Conservation (phyloP, 2,113 vertebrate genomes). For the Mobula birostris region DNA sequence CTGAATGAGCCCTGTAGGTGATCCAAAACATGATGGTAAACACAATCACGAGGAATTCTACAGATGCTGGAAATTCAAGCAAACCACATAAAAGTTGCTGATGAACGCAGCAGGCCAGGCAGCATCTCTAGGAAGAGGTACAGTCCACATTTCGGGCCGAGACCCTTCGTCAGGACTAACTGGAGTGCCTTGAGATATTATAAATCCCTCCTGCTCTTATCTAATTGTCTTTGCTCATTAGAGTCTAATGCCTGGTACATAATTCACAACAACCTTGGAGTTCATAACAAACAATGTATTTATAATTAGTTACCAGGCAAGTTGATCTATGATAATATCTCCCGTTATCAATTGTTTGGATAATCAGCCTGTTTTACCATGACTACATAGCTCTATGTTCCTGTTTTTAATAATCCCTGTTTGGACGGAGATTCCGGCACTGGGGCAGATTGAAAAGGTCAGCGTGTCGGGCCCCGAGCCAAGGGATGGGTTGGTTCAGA, state of each 20-base stretch:
- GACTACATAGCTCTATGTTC: neutral
- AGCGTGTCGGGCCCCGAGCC: no score
- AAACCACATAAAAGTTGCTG: no score
- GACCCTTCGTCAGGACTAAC: no score
- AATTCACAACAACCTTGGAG: neutral
- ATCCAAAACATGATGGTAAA: neutral
- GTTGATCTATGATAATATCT: neutral
- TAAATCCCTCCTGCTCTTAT: neutral
- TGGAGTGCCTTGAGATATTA: neutral
- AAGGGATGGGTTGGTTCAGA: no score
- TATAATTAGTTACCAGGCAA: conserved; percentile 22
- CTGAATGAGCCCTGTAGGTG: neutral
- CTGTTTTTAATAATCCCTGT: neutral
- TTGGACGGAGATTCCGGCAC: no score
- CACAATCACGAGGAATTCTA: no score
- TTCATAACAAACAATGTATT: conserved; percentile 1
- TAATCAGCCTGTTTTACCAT: neutral
- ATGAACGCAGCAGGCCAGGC: no score
- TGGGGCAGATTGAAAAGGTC: no score
- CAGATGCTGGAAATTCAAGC: no score
- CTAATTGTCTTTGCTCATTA: neutral
- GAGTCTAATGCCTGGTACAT: neutral
- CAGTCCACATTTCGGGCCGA: no score
- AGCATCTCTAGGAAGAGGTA: no score
- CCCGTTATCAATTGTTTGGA: neutral